phyloP scores from a whole-genome alignment of 2,888 invertebrate genomes.

The Metacarcinus magister region DNA sequence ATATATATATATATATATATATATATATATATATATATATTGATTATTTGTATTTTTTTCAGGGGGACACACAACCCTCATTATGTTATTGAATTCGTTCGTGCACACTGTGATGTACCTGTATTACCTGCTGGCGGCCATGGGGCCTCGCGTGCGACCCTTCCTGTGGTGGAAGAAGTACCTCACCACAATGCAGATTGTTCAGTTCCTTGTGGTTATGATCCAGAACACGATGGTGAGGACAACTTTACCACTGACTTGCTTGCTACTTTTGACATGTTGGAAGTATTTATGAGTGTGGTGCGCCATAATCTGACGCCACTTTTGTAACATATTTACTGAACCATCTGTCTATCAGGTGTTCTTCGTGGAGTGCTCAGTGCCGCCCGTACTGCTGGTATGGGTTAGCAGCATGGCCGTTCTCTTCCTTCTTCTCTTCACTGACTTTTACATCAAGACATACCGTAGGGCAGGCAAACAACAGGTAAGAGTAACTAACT shows the following conservation, averaged over 20 bases:
- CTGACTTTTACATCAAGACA: constrained; percentile 72
- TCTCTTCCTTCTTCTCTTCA: constrained; percentile 97
- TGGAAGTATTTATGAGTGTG: background rate
- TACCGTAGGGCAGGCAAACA: constrained; percentile 47
- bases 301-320: background rate
- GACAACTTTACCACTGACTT: background rate
- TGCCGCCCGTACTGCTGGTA: constrained; percentile 95
- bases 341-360: constrained; percentile 85
- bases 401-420: constrained; percentile 98
- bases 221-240: constrained; percentile 92
- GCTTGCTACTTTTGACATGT: background rate
- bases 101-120: constrained; percentile 83
- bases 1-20: background rate
- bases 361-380: constrained; percentile 95
- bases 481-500: background rate
- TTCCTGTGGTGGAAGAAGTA: constrained; percentile 83
- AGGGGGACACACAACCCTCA: constrained; percentile 68
- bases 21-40: background rate
- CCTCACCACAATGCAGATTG: constrained; percentile 92
- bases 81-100: constrained; percentile 81
- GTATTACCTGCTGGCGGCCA: constrained; percentile 82
- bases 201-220: constrained; percentile 96
- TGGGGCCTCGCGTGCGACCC: constrained; percentile 82
- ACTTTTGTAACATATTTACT: background rate
- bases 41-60: background rate